Base-by-base conservation (phyloP, 1,140 invertebrate genomes). In the Conopomorpha cramerella region DNA sequence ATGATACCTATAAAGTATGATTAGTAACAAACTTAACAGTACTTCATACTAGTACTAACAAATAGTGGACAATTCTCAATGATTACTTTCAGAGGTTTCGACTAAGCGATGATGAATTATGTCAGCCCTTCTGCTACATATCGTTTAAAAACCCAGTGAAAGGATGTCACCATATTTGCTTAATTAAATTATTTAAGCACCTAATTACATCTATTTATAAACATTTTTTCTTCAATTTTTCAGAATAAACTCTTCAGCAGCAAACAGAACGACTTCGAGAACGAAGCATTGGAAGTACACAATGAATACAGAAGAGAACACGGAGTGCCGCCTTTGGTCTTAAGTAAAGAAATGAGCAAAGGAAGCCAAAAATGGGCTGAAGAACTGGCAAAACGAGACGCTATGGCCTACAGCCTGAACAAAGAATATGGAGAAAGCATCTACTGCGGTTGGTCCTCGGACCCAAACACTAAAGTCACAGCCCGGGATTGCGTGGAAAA, bases 281-380 rank as follows among this genome's bases (percentile, higher is more conserved):
- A 74, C 68, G 60, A 86, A 82, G 49, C 84, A 77, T 71, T 93
- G 35, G 76, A 85, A 30, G 78, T 86, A 14, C 91, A 93, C 59
- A 94, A 94, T 59, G 84, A 88, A 31, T 91, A 90, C 50, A 77
- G 92, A 43, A 72, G 72, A 43, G 86, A 84, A 49, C 92, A 95
- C 63, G 82, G 84, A 30, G 86, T 84, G 1, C 76, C 82, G 1
- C 81, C 66, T 30, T 47, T 60, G 41, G 78, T 80, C 43, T 56
- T 65, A 0, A 78, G 55, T 34, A 73, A 72, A 47, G 70, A 77
- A 12, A 64, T 84, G 8, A 70, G 72, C 43, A 73, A 81, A 43
- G 70, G 79, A 34, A 72, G 86, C 32, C 83, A 88, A 63, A 82
- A 85, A 61, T 93, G 91, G 90, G 91, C 91, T 0, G 81, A 87